Base-by-base conservation (phyloP, 2,797 vertebrate species). In the Anableps anableps region DNA sequence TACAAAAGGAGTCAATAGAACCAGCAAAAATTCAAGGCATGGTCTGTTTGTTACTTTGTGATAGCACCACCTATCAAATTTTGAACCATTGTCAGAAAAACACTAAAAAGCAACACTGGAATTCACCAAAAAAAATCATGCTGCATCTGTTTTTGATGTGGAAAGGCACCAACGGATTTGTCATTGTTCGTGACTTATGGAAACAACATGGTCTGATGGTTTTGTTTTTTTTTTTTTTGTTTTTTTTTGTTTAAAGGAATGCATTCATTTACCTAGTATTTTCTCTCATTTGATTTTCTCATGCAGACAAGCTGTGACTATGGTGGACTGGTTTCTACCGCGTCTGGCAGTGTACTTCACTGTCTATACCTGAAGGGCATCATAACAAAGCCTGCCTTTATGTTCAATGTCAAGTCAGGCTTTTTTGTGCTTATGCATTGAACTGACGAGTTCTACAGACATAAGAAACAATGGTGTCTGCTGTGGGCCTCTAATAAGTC, bases 381-480 rank as follows among this genome's bases (percentile, higher is more conserved):
- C 78, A 75, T 74, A 93, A 93, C 91, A 94, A 94, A 92, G 91
- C 68, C 34, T 11, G 70, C 76, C 47, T 90, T 94, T 82, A 90
- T 36, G 77, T 81, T 85, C 26, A 36, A 76, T 80, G 76, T 80
- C 51, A 1, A 5, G 38, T 76, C 13, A 26, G 41, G 13, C 68
- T 23, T 74, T 82, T 34, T 53, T 83, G 38, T 81, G 74, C 75
- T 36, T 81, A 73, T 77, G 80, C 80, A 86, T 91, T 82, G 75
- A 84, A 79, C 92, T 87, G 87, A 75, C 47, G 76, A 14, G 78
- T 85, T 80, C 86, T 80, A 14, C 74, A 86, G 89, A 80, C 85
- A 75, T 74, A 82, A 79, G 60, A 86, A 80, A 84, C 84, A 87
- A 71, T 66, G 74, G 79, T 13, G 83, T 83, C 80, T 86, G 84